Evolutionary conservation across 2,797 vertebrate species (phyloP).

Genomic region (Gymnothorax javanicus): DNA sequence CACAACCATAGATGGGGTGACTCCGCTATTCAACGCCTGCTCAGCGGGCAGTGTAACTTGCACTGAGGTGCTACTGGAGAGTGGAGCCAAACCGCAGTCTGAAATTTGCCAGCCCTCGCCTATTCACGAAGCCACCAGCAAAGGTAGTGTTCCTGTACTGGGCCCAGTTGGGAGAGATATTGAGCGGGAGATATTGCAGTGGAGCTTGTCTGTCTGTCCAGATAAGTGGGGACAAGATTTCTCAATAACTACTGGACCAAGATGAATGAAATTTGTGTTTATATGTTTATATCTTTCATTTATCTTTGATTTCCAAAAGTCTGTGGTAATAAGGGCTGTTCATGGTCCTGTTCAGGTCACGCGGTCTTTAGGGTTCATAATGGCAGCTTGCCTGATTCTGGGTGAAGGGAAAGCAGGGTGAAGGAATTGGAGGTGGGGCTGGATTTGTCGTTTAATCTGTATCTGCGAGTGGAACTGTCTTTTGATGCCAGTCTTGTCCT

Average conservation of each 20-base stretch:
- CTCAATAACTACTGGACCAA: no score
- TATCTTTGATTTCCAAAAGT: not conserved
- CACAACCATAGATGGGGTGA: conserved; percentile 88
- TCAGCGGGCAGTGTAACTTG: conserved; percentile 82
- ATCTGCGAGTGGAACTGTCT: not conserved
- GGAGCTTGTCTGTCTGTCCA: no score
- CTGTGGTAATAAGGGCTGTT: not conserved
- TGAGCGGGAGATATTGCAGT: no score
- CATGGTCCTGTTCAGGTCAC: not conserved
- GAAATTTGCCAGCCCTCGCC: conserved; percentile 87
- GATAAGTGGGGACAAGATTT: no score
- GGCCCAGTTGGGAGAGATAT: not conserved
- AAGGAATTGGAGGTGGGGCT: no score
- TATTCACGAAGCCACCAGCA: conserved; percentile 88
- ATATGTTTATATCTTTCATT: not conserved
- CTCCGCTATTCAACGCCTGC: conserved; percentile 91
- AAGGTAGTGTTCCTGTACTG: conserved; percentile 69
- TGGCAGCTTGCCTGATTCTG: not conserved
- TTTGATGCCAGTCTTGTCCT: not conserved
- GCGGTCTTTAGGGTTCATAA: not conserved
- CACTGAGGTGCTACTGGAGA: conserved; percentile 83
- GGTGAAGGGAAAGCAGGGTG: no score
- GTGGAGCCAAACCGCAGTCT: conserved; percentile 81
- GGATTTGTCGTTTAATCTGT: no score
- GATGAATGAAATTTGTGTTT: no score